Conservation (phyloP, 1,140 invertebrate species). For the Manduca sexta region DNA sequence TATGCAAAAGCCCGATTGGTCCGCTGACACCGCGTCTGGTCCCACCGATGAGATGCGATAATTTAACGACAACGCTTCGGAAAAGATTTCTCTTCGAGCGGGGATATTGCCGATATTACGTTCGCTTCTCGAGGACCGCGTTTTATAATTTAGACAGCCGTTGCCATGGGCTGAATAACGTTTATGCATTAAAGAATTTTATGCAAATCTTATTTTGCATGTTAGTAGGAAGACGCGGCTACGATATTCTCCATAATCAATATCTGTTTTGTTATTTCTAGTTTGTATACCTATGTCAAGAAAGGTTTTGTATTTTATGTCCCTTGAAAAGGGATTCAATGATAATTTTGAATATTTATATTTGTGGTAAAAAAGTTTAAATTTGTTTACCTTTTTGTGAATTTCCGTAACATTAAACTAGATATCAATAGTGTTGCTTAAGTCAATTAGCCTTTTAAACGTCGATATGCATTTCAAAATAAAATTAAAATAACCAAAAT, state of each 20-base stretch:
- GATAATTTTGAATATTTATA: no score
- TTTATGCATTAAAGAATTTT: constrained; percentile 23
- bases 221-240: constrained; percentile 12
- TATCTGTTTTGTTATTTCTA: no score
- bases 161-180: constrained; percentile 26
- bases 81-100: constrained; percentile 30
- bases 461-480: no score
- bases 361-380: no score
- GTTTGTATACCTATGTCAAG: no score
- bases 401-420: no score
- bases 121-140: constrained; percentile 24
- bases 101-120: constrained; percentile 38
- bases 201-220: constrained; percentile 32
- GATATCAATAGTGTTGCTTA: no score
- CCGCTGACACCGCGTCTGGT: constrained; percentile 63
- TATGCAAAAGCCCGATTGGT: constrained; percentile 53
- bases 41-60: constrained; percentile 45
- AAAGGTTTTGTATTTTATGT: no score
- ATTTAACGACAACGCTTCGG: constrained; percentile 54
- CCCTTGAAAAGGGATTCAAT: no score
- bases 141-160: constrained; percentile 42
- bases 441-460: no score
- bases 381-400: no score
- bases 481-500: no score
- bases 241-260: neutral